Evolutionary conservation across 1,140 invertebrate species (phyloP), one percentile per base, ranked within the genome.

Genomic region (Adoxophyes honmai): DNA sequence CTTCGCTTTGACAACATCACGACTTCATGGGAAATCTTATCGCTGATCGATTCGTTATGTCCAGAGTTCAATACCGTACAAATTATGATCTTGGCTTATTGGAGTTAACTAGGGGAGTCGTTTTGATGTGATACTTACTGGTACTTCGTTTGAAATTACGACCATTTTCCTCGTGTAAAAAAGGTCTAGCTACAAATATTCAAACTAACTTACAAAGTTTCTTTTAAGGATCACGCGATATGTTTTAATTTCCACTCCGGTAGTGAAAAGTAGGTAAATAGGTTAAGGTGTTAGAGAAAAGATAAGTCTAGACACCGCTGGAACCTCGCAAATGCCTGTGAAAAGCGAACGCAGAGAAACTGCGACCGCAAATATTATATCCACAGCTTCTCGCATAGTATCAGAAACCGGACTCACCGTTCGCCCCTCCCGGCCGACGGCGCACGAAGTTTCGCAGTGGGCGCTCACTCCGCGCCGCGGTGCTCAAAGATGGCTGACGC

Each of bases 381-480:
- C 64, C 55, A 52, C 16, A 16, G n/a, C 34, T 10, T 67, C 60
- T 37, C 59, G 73, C 57, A 59, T 52, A 68, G 18, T 18, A 37
- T 9, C 52, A 28, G 21, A 67, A 78, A 81, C 76, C 76, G 74
- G 76, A 87, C 84, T 87, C 67, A 87, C 84, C 66, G 66, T 75
- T 82, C 58, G 78, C 78, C 81, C 81, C 81, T 65, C 80, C 79
- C 68, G 62, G 66, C 54, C 73, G 58, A 36, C 81, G 64, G 28
- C 81, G 75, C 59, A 73, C 62, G 66, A 83, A 85, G 64, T 70
- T 74, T 59, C 81, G 73, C 21, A 42, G 66, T 51, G 75, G 75
- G 57, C 72, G 70, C 66, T 82, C 84, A 81, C 57, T 81, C 42
- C 75, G 75, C 62, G 70, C 59, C 68, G 74, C 66, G 55, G 59